phyloP scores from a whole-genome alignment of 1,140 invertebrate genomes.

The Apis florea region DNA sequence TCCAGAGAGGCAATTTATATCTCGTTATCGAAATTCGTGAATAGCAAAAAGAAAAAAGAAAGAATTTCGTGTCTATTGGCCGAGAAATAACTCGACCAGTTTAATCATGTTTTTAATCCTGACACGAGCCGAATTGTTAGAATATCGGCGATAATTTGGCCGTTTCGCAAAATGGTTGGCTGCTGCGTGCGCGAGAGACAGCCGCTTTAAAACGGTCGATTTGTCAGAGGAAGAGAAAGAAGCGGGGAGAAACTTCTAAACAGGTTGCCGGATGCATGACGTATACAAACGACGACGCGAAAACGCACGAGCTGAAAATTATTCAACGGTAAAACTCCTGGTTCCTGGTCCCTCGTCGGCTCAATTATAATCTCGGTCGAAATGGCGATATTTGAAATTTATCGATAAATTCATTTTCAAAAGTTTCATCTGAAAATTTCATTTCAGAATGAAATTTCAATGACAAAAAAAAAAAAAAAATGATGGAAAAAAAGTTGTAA shows the following conservation, averaged over 20 bases:
- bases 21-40: too few relatives aligned
- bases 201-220: constrained; percentile 59
- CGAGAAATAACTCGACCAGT: background rate
- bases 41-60: too few relatives aligned
- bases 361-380: constrained; percentile 59
- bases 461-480: too few relatives aligned
- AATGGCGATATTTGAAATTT: background rate
- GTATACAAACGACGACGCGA: constrained; percentile 60
- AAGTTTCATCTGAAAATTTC: too few relatives aligned
- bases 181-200: constrained; percentile 35
- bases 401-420: too few relatives aligned
- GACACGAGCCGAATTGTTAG: background rate
- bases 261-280: constrained; percentile 47
- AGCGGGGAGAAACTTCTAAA: constrained; percentile 58
- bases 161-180: background rate
- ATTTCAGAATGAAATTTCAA: too few relatives aligned
- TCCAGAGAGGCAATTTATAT: too few relatives aligned
- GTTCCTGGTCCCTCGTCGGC: constrained; percentile 49
- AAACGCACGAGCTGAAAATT: constrained; percentile 55
- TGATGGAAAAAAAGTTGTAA: too few relatives aligned
- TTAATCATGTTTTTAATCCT: constrained; percentile 15
- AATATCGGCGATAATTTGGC: constrained; percentile 17
- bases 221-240: constrained; percentile 56
- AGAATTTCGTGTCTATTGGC: background rate
- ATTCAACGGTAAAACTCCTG: constrained; percentile 48